These are phyloP conservation scores for Harpagus bidentatus DNA, from an alignment of 2,113 vertebrate species.

Conservation along the genomic window DNA sequence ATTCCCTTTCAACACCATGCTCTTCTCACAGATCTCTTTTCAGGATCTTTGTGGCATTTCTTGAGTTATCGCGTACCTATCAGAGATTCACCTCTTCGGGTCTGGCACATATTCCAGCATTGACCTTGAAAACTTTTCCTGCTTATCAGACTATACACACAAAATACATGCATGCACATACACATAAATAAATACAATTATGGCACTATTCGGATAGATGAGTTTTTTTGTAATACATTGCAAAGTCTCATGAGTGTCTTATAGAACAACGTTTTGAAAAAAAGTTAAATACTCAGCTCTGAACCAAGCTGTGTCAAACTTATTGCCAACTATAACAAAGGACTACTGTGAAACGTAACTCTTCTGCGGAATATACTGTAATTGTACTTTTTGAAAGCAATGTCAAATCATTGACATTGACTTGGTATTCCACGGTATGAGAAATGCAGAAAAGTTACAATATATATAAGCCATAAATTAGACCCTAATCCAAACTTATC, in stretches of 20 bases:
- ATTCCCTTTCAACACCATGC: neutral
- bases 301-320: neutral
- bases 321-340: constrained; percentile 19
- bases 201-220: rapidly evolving
- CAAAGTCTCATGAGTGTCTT: neutral
- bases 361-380: neutral
- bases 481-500: constrained; percentile 28
- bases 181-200: neutral
- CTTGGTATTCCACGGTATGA: neutral
- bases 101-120: neutral
- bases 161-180: neutral
- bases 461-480: constrained; percentile 2
- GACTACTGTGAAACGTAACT: neutral
- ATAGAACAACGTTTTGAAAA: rapidly evolving
- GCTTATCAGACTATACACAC: neutral
- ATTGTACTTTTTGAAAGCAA: constrained; percentile 39
- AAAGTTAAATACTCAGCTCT: neutral
- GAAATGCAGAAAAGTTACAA: neutral
- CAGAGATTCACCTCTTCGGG: neutral
- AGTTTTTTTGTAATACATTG: neutral
- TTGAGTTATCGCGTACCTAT: neutral
- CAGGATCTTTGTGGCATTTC: neutral
- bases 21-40: neutral
- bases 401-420: constrained; percentile 42
- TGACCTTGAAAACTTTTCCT: neutral